phyloP scores from a whole-genome alignment of 2,888 invertebrate species.

The Nipponacmea schrenckii region DNA sequence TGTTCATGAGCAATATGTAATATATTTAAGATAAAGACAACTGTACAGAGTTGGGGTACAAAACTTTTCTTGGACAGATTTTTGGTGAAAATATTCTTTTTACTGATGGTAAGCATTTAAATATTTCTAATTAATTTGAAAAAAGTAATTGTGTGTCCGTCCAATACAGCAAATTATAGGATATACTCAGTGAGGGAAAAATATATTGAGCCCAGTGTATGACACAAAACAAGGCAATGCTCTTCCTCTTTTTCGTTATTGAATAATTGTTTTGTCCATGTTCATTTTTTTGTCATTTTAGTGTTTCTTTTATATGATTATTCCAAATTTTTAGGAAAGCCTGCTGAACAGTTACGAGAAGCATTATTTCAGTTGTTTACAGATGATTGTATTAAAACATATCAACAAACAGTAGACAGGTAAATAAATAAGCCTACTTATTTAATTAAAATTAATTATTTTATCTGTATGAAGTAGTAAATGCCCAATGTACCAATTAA shows the following conservation, averaged over 20 bases:
- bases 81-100: constrained; percentile 59
- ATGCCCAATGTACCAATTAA: no score
- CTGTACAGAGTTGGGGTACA: constrained; percentile 54
- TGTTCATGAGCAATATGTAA: no score
- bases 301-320: no score
- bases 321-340: constrained; percentile 37
- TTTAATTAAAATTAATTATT: not conserved
- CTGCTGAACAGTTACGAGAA: constrained; percentile 41
- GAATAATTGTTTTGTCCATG: no score
- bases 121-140: not conserved
- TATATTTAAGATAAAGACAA: constrained; percentile 43
- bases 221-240: no score
- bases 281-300: no score
- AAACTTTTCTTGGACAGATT: constrained; percentile 52
- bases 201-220: not conserved
- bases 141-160: not conserved
- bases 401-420: constrained; percentile 46
- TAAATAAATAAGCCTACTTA: constrained; percentile 19
- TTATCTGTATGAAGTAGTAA: no score
- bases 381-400: constrained; percentile 38
- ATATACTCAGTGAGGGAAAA: not conserved
- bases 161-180: not conserved
- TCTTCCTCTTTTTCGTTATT: no score
- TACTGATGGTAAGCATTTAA: constrained; percentile 47
- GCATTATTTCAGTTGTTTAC: constrained; percentile 47